phyloP scores from a whole-genome alignment of 1,140 invertebrate species.

The Camponotus pennsylvanicus region DNA sequence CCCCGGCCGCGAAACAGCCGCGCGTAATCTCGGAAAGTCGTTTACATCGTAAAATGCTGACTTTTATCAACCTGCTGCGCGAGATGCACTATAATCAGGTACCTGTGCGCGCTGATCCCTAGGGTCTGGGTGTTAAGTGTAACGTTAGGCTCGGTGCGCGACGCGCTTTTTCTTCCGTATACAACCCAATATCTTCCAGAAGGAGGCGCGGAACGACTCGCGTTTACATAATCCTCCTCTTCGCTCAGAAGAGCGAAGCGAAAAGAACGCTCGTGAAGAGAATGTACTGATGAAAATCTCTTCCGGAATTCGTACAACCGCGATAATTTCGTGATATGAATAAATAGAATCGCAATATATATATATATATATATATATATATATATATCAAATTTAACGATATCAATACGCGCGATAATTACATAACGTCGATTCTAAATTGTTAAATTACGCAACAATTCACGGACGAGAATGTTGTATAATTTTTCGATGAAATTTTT shows the following conservation, averaged over 20 bases:
- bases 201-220: slow-evolving; percentile 14
- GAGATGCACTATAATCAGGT: slow-evolving; percentile 51
- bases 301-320: neutral
- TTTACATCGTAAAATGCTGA: slow-evolving; percentile 46
- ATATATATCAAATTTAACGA: neutral
- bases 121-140: slow-evolving; percentile 27
- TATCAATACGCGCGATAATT: slow-evolving; percentile 29
- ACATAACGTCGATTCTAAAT: slow-evolving; percentile 21
- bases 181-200: slow-evolving; percentile 12
- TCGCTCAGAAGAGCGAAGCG: neutral
- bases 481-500: slow-evolving; percentile 19
- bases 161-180: slow-evolving; percentile 17
- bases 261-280: slow-evolving; percentile 7
- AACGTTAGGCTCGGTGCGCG: neutral
- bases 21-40: slow-evolving; percentile 37
- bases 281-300: slow-evolving; percentile 2
- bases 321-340: slow-evolving; percentile 9
- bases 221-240: slow-evolving; percentile 26
- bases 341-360: neutral
- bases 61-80: slow-evolving; percentile 47
- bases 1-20: slow-evolving; percentile 37
- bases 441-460: slow-evolving; percentile 40
- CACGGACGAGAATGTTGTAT: neutral
- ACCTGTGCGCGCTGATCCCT: neutral
- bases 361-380: too few species aligned